Evolutionary conservation across 2,797 vertebrate species (phyloP), one percentile per base, ranked within the genome.

Genomic region (Vipera ursinii): DNA sequence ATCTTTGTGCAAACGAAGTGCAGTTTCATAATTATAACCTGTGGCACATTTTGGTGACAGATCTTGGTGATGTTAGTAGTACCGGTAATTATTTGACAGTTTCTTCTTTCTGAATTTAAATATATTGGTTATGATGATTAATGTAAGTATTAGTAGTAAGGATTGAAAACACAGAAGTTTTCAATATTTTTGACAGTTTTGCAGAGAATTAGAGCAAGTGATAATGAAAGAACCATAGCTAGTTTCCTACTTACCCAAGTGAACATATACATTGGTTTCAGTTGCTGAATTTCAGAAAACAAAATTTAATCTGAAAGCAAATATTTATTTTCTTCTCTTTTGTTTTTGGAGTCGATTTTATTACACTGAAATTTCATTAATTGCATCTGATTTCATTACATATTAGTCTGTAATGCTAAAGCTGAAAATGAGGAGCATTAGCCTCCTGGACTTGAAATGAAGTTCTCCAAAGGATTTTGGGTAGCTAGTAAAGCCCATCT

Each of bases 261-360:
- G 32, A 20, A 1, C 6, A 0, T 12, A 15, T 26, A 8, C 4
- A 85, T 22, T 48, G 8, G 51, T 15, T 90, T 87, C 91, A 85
- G 73, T 94, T 93, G 32, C 20, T 60, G 90, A 38, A 4, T 26
- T 28, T n/a, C 44, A 87, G 90, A 51, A 57, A 91, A 92, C 6
- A 93, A 44, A 93, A 93, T 57, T 60, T 90, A 56, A 90, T 88
- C 24, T 91, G 91, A 88, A 44, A 59, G 1, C 53, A 95, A 95
- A 92, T 82, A 51, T 14, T 6, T 38, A 89, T 94, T 63, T 78
- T 32, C 63, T 59, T 87, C 93, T 63, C 26, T 92, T 89, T 93
- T 28, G 87, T 32, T 69, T 91, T 96, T 88, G 59, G 93, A 17
- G 55, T 90, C 78, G 59, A 86, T 95, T 96, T 95, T 91, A 89